Conservation (phyloP, 2,797 vertebrate species). For the Labeo calbasu region DNA sequence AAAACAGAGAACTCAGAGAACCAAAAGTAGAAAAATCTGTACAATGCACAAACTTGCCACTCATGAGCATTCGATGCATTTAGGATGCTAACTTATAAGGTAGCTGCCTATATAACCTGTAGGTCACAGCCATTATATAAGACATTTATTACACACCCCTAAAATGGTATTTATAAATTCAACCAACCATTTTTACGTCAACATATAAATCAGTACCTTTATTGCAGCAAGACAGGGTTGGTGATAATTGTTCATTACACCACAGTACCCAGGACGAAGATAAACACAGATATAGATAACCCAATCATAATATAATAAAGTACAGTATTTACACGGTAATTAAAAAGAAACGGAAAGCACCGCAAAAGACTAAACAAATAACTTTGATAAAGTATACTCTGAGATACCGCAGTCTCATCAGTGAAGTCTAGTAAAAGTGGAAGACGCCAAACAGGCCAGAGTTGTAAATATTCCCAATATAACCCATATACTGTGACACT, state of each 20-base stretch:
- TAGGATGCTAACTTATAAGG: background rate
- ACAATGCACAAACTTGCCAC: too few relatives aligned
- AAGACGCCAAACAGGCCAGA: background rate
- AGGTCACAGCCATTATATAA: background rate
- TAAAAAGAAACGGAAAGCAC: constrained; percentile 16
- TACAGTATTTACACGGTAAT: constrained; percentile 21
- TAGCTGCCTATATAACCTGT: background rate
- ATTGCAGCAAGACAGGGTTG: background rate
- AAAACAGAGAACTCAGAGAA: background rate
- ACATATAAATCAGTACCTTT: background rate
- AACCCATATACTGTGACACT: constrained; percentile 27
- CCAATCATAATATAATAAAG: constrained; percentile 31
- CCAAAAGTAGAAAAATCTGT: background rate
- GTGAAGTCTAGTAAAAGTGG: constrained; percentile 19
- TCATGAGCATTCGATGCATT: too few relatives aligned
- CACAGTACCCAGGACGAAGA: background rate
- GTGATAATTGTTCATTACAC: background rate
- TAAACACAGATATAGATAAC: constrained; percentile 16
- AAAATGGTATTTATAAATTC: constrained; percentile 4
- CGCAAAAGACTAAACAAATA: constrained; percentile 14
- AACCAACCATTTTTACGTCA: constrained; percentile 3
- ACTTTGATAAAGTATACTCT: constrained; percentile 9
- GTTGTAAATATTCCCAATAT: constrained; percentile 7
- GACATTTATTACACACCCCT: background rate
- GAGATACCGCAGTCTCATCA: constrained; percentile 20